Evolutionary conservation across 1,140 invertebrate species (phyloP).

Genomic region (Planococcus citri): DNA sequence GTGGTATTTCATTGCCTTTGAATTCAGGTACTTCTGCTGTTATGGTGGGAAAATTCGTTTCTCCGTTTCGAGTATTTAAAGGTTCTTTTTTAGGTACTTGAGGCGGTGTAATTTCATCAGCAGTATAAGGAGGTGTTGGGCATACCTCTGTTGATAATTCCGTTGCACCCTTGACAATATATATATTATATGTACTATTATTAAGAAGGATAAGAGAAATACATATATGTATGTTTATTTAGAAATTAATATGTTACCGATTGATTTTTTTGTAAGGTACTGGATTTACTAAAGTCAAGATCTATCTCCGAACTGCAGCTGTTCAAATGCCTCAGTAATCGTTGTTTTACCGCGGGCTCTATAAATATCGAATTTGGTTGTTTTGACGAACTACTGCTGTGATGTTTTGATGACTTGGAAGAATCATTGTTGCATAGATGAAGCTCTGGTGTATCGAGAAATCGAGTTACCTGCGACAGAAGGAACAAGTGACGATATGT

Average conservation of each 20-base stretch:
- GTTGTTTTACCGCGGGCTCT: conserved; percentile 51
- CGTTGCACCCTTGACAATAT: neutral
- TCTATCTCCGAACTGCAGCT: conserved; percentile 56
- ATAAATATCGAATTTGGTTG: conserved; percentile 33
- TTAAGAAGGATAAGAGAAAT: too few relatives aligned
- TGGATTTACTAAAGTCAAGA: conserved; percentile 44
- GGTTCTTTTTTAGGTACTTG: neutral
- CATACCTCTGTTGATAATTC: neutral
- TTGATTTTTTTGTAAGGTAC: neutral
- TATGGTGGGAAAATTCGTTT: neutral
- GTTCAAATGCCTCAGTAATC: conserved; percentile 54
- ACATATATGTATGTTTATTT: too few relatives aligned
- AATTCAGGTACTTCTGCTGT: neutral
- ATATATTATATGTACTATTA: too few relatives aligned
- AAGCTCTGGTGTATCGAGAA: conserved; percentile 31
- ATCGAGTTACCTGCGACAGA: conserved; percentile 30
- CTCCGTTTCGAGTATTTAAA: neutral
- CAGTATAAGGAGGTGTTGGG: neutral
- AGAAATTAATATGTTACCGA: neutral
- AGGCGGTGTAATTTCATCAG: neutral
- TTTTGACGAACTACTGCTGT: conserved; percentile 26
- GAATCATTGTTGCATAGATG: conserved; percentile 28
- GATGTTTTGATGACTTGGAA: conserved; percentile 28
- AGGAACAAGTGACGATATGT: neutral
- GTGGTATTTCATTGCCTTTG: neutral